Percentiles rank a stretch among this genome's conserved stretches.
Evolutionary conservation across 2,797 vertebrate genomes (phyloP).

Genomic region (Sparus aurata): DNA sequence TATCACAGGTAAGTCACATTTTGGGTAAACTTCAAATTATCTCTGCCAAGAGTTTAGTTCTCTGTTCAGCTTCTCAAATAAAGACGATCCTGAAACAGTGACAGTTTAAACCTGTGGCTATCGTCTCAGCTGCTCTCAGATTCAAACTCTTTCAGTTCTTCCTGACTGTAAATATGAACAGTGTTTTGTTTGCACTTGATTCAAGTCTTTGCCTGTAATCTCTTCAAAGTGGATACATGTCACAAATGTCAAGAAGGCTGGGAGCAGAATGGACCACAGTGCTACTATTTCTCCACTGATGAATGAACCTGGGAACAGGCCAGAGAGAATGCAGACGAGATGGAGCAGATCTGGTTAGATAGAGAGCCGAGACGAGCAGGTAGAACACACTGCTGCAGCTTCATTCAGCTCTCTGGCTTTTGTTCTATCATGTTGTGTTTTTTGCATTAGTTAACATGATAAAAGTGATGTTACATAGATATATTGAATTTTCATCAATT

Average conservation of each 20-base stretch:
- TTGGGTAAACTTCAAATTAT: too few relatives aligned
- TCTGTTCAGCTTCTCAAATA: not conserved
- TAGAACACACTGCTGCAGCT: conserved; percentile 30
- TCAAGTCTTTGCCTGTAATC: conserved; percentile 10
- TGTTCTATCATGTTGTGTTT: not conserved
- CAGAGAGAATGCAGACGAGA: fast-evolving
- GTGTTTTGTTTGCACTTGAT: not conserved
- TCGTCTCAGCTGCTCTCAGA: not conserved
- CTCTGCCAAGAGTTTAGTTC: not conserved
- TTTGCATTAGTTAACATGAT: not conserved
- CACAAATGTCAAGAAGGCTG: conserved; percentile 1
- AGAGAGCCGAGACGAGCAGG: conserved; percentile 64
- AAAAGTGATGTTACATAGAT: not conserved
- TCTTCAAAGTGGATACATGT: not conserved
- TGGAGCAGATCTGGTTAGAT: conserved; percentile 67
- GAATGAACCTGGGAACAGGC: fast-evolving
- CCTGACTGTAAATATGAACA: not conserved
- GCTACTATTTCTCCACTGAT: conserved; percentile 40
- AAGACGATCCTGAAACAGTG: not conserved
- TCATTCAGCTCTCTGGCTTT: not conserved
- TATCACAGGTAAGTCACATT: conserved; percentile 23
- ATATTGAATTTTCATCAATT: not conserved
- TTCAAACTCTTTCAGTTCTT: not conserved
- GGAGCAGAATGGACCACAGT: conserved; percentile 27
- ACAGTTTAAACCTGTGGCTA: not conserved